These are phyloP conservation scores for Psilopogon haemacephalus DNA, from an alignment of 2,113 vertebrate species.

Conservation along the genomic window DNA sequence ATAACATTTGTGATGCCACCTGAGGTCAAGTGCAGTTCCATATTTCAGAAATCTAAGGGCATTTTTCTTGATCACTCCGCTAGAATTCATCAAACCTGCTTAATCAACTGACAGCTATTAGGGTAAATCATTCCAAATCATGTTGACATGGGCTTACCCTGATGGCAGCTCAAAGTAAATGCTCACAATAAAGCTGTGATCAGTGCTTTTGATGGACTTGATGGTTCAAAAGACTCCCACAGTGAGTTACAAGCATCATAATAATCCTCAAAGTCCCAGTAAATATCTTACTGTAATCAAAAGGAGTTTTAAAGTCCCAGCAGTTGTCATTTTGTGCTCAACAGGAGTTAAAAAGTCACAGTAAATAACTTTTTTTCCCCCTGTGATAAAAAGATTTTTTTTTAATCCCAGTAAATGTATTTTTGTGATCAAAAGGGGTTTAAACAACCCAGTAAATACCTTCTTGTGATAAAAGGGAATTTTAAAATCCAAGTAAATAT, in stretches of 20 bases:
- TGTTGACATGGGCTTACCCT: neutral
- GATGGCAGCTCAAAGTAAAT: neutral
- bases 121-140: neutral
- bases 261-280: neutral
- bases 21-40: neutral
- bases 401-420: too few species aligned
- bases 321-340: too few species aligned
- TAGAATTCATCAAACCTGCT: neutral
- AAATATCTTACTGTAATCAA: neutral
- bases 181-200: neutral
- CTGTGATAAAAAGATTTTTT: too few species aligned
- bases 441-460: too few species aligned
- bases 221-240: neutral
- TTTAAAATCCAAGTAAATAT: neutral
- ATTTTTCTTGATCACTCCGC: neutral
- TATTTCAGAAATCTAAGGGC: neutral
- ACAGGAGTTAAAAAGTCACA: too few species aligned
- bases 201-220: neutral
- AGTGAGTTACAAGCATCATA: neutral
- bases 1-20: rapidly evolving
- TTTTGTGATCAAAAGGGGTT: too few species aligned
- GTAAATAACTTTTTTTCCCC: too few species aligned
- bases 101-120: neutral
- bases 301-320: neutral
- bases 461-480: too few species aligned